Conservation (phyloP, 2,797 vertebrate species). For the Epinephelus malabaricus region DNA sequence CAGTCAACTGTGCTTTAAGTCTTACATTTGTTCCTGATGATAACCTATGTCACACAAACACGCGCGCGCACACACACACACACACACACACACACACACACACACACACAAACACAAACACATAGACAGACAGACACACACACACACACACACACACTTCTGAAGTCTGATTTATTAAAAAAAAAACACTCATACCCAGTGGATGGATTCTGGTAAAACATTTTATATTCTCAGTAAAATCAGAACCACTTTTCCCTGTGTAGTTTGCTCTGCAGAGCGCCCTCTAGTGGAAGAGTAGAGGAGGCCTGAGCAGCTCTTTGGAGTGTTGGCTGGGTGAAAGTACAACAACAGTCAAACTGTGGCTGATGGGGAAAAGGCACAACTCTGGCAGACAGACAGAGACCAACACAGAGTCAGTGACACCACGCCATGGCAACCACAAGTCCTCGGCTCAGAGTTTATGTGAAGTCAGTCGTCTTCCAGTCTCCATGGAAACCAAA, state of each 20-base stretch:
- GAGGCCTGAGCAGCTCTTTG: conserved; percentile 70
- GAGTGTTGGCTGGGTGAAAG: conserved; percentile 71
- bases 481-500: conserved; percentile 67
- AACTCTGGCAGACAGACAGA: conserved; percentile 51
- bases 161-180: not conserved
- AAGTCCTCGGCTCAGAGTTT: conserved; percentile 60
- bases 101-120: not conserved
- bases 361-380: conserved; percentile 67
- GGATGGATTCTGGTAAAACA: conserved; percentile 74
- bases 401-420: conserved; percentile 48
- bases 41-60: no score
- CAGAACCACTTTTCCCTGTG: conserved; percentile 74
- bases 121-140: no score
- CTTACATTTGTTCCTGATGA: no score
- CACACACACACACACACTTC: not conserved
- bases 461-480: conserved; percentile 55
- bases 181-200: conserved; percentile 49
- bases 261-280: conserved; percentile 63
- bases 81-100: not conserved
- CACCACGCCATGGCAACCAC: conserved; percentile 39
- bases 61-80: not conserved
- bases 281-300: conserved; percentile 66
- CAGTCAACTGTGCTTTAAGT: no score
- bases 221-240: conserved; percentile 83
- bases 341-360: conserved; percentile 59